A percentile compares a stretch with the other conserved stretches of the same genome.
phyloP scores from a whole-genome alignment of 2,113 vertebrate species.

The Channa maculata region DNA sequence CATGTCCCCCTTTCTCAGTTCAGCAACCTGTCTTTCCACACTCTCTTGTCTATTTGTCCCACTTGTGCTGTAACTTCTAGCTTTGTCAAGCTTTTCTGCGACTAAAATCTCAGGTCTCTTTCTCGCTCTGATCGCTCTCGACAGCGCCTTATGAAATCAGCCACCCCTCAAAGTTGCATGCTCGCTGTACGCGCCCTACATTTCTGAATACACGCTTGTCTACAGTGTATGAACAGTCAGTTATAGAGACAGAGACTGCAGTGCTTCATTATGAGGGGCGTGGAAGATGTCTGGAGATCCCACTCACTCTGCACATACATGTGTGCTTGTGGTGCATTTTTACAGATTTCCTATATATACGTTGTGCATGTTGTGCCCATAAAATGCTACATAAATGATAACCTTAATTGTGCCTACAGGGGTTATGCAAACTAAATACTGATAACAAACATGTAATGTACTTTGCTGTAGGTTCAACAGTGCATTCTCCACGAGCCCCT shows the following conservation, averaged over 20 bases:
- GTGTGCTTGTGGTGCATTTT: conserved; percentile 15
- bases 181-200: conserved; percentile 59
- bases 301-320: conserved; percentile 37
- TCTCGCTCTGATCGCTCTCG: conserved; percentile 28
- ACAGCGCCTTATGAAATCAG: conserved; percentile 41
- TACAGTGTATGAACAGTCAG: conserved; percentile 53
- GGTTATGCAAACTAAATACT: background rate
- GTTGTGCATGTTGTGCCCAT: conserved; percentile 1
- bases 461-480: conserved; percentile 27
- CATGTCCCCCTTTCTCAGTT: background rate
- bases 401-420: no score
- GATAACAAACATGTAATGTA: conserved; percentile 25
- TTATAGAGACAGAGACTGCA: conserved; percentile 56
- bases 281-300: conserved; percentile 56
- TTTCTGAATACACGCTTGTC: conserved; percentile 53
- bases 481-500: conserved; percentile 34
- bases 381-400: conserved; percentile 1
- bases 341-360: conserved; percentile 29
- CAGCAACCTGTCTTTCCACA: background rate
- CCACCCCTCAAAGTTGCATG: conserved; percentile 47
- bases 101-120: conserved; percentile 16
- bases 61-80: conserved; percentile 5
- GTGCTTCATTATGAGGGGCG: conserved; percentile 50
- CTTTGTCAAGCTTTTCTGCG: background rate
- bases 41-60: background rate